phyloP scores from a whole-genome alignment of 2,888 invertebrate genomes.

The Stenurella melanura region DNA sequence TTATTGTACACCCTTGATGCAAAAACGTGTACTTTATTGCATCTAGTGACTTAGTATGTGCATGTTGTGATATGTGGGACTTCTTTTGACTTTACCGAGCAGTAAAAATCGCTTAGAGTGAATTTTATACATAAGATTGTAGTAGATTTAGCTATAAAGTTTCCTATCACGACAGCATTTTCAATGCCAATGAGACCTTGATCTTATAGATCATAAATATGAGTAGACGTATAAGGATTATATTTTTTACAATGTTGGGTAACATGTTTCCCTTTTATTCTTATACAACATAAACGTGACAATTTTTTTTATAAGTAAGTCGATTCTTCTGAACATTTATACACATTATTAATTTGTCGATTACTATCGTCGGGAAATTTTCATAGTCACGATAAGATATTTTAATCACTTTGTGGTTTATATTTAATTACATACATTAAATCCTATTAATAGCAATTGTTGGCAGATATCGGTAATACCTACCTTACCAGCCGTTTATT shows the following conservation, averaged over 20 bases:
- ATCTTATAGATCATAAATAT: conserved; percentile 47
- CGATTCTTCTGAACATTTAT: conserved; percentile 29
- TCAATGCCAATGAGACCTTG: conserved; percentile 46
- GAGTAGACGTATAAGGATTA: conserved; percentile 43
- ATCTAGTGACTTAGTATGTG: conserved; percentile 22
- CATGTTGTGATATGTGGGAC: conserved; percentile 15
- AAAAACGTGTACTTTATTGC: conserved; percentile 21
- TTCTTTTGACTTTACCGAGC: conserved; percentile 36
- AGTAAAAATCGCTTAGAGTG: conserved; percentile 39
- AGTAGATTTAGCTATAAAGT: conserved; percentile 42
- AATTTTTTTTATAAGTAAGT: conserved; percentile 42
- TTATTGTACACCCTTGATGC: background rate
- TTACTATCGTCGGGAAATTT: conserved; percentile 48
- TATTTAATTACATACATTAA: conserved; percentile 35
- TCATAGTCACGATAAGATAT: conserved; percentile 43
- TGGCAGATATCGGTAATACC: conserved; percentile 22
- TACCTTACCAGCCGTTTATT: background rate
- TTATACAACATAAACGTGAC: conserved; percentile 48
- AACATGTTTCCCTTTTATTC: conserved; percentile 42
- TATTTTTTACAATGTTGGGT: conserved; percentile 39
- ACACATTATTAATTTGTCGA: conserved; percentile 40
- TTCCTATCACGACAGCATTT: conserved; percentile 45
- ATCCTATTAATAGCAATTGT: conserved; percentile 31
- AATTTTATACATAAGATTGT: conserved; percentile 37
- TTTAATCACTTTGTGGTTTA: conserved; percentile 49